These are phyloP conservation scores for Nansenia antarctica DNA, from an alignment of 2,113 vertebrate genomes.

Conservation along the genomic window DNA sequence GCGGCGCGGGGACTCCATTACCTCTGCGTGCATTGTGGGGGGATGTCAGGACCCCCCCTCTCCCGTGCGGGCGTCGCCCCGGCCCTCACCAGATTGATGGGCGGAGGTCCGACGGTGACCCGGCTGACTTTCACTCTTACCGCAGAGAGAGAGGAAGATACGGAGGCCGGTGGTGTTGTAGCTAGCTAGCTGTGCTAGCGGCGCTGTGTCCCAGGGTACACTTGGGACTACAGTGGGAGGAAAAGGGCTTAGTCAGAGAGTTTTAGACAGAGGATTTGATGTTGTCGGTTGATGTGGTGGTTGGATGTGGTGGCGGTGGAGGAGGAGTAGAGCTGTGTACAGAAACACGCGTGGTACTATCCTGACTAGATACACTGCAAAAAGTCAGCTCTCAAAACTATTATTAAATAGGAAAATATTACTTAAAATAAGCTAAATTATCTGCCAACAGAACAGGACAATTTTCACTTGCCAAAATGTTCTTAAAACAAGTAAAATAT, in stretches of 20 bases:
- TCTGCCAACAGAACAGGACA: no score
- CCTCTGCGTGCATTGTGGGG: conserved; percentile 48
- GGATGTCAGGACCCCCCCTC: conserved; percentile 56
- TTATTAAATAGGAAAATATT: no score
- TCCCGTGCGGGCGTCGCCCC: background rate
- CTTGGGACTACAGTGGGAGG: conserved; percentile 13
- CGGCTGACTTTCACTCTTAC: conserved; percentile 52
- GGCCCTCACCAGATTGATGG: conserved; percentile 59
- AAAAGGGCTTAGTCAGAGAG: background rate
- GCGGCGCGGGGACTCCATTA: conserved; percentile 60
- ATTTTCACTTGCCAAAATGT: no score
- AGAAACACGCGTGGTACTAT: no score
- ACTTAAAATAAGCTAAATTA: no score
- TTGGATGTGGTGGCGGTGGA: no score
- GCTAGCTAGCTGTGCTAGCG: background rate
- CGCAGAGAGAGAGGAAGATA: conserved; percentile 2
- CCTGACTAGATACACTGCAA: no score
- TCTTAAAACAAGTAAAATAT: no score
- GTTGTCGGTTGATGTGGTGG: no score
- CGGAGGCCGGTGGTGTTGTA: conserved; percentile 5
- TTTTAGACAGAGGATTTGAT: background rate
- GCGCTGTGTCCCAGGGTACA: conserved; percentile 12
- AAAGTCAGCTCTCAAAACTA: no score
- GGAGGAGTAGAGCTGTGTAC: no score
- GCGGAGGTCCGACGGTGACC: conserved; percentile 52